Conservation (phyloP, 2,888 invertebrate genomes). For the Dromius quadrimaculatus region DNA sequence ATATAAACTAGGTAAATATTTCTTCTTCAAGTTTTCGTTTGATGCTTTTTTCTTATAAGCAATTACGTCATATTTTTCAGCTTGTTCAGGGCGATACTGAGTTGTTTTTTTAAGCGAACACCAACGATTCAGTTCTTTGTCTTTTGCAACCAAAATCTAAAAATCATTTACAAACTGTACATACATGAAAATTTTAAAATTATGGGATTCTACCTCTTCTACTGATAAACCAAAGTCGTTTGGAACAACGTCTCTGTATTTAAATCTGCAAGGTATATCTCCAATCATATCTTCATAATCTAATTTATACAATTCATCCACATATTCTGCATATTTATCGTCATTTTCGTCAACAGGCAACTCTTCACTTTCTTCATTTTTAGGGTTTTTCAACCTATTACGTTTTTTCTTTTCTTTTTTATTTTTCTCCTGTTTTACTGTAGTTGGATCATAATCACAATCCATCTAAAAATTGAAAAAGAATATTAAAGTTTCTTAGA, state of each 20-base stretch:
- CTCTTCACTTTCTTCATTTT: slow-evolving; percentile 71
- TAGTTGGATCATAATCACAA: slow-evolving; percentile 81
- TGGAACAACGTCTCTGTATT: slow-evolving; percentile 88
- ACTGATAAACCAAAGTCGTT: slow-evolving; percentile 92
- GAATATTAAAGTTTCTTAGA: slow-evolving; percentile 1
- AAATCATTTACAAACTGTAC: background rate
- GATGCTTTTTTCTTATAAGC: slow-evolving; percentile 80
- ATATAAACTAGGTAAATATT: slow-evolving; percentile 84
- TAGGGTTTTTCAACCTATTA: slow-evolving; percentile 69
- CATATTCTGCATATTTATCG: slow-evolving; percentile 84
- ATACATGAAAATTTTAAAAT: background rate
- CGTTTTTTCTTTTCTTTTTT: slow-evolving; percentile 72
- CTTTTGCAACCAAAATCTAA: slow-evolving; percentile 91
- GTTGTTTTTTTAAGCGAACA: slow-evolving; percentile 89
- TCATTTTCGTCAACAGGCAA: slow-evolving; percentile 87
- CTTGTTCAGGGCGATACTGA: slow-evolving; percentile 80
- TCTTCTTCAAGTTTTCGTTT: slow-evolving; percentile 81
- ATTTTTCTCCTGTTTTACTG: slow-evolving; percentile 70
- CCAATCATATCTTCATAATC: slow-evolving; percentile 97
- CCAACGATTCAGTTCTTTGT: slow-evolving; percentile 96
- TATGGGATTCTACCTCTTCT: slow-evolving; percentile 91
- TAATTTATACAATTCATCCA: slow-evolving; percentile 94
- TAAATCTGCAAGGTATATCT: slow-evolving; percentile 91
- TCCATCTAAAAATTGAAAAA: slow-evolving; percentile 78
- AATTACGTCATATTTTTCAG: slow-evolving; percentile 84